Conservation (phyloP, 2,888 invertebrate genomes). For the Euplagia quadripunctaria region DNA sequence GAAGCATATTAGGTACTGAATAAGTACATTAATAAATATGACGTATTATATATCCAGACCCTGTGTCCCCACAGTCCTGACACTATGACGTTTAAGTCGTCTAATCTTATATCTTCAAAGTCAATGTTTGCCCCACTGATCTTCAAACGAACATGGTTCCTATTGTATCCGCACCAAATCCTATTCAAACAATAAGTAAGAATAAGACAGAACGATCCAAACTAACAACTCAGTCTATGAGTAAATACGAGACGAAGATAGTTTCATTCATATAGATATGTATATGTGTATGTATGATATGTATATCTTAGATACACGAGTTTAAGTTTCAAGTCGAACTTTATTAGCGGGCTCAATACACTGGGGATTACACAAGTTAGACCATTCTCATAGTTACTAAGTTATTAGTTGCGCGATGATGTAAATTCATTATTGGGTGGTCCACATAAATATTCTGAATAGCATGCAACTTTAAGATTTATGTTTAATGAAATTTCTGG, state of each 20-base stretch:
- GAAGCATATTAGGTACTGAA: not conserved
- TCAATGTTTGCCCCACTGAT: conserved; percentile 17
- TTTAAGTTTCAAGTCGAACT: conserved; percentile 55
- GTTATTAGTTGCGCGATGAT: conserved; percentile 62
- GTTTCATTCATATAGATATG: conserved; percentile 2
- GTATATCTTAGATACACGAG: conserved; percentile 8
- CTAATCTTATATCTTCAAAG: conserved; percentile 20
- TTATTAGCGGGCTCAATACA: conserved; percentile 64
- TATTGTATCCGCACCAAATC: conserved; percentile 20
- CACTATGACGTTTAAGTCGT: conserved; percentile 16
- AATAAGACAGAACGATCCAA: conserved; percentile 1
- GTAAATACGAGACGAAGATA: conserved; percentile 13
- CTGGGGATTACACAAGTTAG: conserved; percentile 76
- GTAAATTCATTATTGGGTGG: conserved; percentile 57
- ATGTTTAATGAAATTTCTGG: conserved; percentile 23
- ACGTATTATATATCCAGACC: not conserved
- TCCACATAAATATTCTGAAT: conserved; percentile 29
- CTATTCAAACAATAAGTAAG: conserved; percentile 9
- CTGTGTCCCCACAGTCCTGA: conserved; percentile 1
- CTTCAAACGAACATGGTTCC: conserved; percentile 17
- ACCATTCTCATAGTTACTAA: conserved; percentile 68
- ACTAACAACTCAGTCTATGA: conserved; percentile 3
- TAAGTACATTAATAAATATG: not conserved
- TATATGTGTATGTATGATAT: not conserved
- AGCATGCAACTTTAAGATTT: conserved; percentile 29